Percentiles rank a stretch among this genome's conserved stretches.
phyloP scores from a whole-genome alignment of 2,113 vertebrate genomes.

The Crypturellus undulatus region DNA sequence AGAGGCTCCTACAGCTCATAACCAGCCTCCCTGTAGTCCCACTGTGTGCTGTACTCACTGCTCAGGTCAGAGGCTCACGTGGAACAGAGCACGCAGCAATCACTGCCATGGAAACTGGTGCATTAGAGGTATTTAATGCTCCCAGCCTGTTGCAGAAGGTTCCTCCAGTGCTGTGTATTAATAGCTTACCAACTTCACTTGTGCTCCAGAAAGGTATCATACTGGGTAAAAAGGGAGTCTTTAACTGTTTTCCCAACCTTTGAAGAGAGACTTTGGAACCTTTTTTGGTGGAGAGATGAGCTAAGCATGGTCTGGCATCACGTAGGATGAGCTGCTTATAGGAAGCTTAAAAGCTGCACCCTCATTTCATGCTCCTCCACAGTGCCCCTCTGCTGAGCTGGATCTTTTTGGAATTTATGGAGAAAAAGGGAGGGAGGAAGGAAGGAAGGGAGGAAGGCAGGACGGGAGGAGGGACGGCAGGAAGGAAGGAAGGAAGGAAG shows the following conservation, averaged over 20 bases:
- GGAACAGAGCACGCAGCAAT: neutral
- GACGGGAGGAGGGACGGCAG: too few relatives aligned
- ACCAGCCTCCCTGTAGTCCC: neutral
- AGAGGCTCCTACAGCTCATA: neutral
- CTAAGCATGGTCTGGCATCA: neutral
- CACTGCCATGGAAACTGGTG: neutral
- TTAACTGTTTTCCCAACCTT: neutral
- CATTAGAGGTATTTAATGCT: neutral
- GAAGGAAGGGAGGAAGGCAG: neutral
- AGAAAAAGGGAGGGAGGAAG: too few relatives aligned
- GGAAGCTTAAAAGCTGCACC: neutral
- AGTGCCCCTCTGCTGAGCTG: neutral
- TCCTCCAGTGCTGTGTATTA: neutral
- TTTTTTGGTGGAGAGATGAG: neutral
- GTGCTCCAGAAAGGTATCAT: neutral
- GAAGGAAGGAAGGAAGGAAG: neutral
- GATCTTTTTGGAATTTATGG: neutral
- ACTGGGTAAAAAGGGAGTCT: neutral
- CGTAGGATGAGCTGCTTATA: neutral
- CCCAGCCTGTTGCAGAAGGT: neutral
- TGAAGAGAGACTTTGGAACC: neutral
- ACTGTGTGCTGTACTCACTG: neutral
- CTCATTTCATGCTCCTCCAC: neutral
- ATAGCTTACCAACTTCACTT: neutral
- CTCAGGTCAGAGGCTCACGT: rapidly evolving